Evolutionary conservation across 2,797 vertebrate genomes (phyloP).

Genomic region (Podargus strigoides): DNA sequence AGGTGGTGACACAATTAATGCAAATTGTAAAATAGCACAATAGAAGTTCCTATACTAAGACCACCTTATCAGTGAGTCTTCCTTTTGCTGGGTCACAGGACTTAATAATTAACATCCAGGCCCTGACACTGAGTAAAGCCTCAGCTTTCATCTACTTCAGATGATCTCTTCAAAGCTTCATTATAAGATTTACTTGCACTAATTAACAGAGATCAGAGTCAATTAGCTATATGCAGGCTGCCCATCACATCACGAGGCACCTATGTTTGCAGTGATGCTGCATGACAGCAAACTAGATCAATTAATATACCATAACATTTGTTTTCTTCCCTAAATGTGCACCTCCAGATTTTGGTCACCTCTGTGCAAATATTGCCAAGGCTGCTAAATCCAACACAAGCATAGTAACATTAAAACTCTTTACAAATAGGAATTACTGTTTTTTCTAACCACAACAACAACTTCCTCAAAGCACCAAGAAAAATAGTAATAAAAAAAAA

Average conservation of each 20-base stretch:
- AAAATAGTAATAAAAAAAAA: not conserved
- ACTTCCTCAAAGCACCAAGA: not conserved
- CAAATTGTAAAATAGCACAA: not conserved
- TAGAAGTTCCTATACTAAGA: conserved; percentile 17
- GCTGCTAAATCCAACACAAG: not conserved
- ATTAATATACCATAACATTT: conserved; percentile 36
- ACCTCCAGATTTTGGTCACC: not conserved
- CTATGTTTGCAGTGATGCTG: conserved; percentile 78
- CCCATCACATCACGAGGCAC: conserved; percentile 80
- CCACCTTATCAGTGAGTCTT: conserved; percentile 69
- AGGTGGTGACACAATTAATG: not conserved
- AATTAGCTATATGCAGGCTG: conserved; percentile 83
- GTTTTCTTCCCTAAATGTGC: not conserved
- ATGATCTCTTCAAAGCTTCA: conserved; percentile 85
- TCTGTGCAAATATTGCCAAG: not conserved
- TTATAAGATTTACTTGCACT: conserved; percentile 83
- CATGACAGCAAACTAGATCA: conserved; percentile 78
- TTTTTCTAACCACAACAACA: not conserved
- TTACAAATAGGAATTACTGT: not conserved
- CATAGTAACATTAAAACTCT: not conserved
- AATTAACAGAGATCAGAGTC: conserved; percentile 84
- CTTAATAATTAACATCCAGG: conserved; percentile 79
- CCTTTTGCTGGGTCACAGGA: conserved; percentile 80
- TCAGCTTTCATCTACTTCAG: conserved; percentile 84
- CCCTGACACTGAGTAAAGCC: conserved; percentile 81